Base-by-base conservation (phyloP, 2,113 vertebrate genomes). In the Argyrosomus japonicus region DNA sequence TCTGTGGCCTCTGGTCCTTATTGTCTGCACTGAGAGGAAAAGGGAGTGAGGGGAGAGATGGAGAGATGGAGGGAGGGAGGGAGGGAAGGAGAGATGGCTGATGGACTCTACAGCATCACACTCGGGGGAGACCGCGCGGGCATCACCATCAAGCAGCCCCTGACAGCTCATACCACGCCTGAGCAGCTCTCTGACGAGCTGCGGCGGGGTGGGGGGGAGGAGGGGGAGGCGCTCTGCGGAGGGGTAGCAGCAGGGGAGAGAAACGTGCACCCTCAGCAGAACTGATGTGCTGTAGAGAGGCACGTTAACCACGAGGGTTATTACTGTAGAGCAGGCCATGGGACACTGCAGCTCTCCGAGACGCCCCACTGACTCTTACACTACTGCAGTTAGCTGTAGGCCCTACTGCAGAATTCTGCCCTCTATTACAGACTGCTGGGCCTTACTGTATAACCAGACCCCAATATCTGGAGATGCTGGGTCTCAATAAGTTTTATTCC, bases 141-240 rank as follows among this genome's bases (percentile, higher is more conserved):
- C 92, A 91, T 93, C 81, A 85, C 89, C 93, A 94, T 94, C 93
- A 94, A 94, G 93, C 94, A 94, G 91, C 90, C 81, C 50, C 88
- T 95, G 95, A 96, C 95, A 95, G 94, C 94, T 95, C 95, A 96
- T 95, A 95, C 93, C 94, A 96, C 90, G 95, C 92, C 93, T 95
- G 94, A 92, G 86, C 92, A 88, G 81, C 88, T 93, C 93, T 87
- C 86, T 92, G 93, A 94, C 83, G 87, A 90, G 88, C 88, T 91
- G 85, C 83, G 71, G 88, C 54, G 81, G 74, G 75, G 83, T 32
- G 45, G 72, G 54, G 63, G 3, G 1, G 53, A n/a, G 64, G 5
- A 21, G 48, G 11, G 10, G 29, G 51, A 5, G 2, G 70, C 75
- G 53, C 36, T 40, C 36, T 54, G 79, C n/a, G 3, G 80, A 79